Percentiles rank a stretch among this genome's conserved stretches.
Evolutionary conservation across 2,888 invertebrate species (phyloP).

Genomic region (Stictocephala bisonia): DNA sequence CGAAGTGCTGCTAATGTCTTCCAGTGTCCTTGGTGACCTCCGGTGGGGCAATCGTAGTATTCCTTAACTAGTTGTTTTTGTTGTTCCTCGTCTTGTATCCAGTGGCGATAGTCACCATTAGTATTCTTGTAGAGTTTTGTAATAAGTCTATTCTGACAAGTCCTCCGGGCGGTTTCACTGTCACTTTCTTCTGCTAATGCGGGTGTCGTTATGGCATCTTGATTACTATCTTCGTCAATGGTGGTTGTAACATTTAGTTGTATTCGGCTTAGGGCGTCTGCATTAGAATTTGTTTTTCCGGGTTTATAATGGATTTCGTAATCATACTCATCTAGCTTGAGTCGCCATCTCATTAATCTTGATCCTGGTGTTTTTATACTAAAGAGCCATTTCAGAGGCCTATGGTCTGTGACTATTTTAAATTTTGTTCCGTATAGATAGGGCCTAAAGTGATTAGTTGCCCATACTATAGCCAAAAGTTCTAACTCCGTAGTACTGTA

Average conservation of each 20-base stretch:
- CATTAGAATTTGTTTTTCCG: background rate
- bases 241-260: background rate
- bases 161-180: background rate
- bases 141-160: background rate
- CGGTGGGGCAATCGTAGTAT: background rate
- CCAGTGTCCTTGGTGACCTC: constrained; percentile 5
- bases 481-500: background rate
- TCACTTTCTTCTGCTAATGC: no score
- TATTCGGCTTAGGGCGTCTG: constrained; percentile 12
- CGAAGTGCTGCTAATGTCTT: background rate
- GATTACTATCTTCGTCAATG: no score
- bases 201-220: no score
- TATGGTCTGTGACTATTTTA: constrained; percentile 63
- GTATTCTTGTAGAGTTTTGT: background rate
- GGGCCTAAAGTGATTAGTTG: background rate
- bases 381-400: constrained; percentile 62
- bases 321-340: background rate
- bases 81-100: background rate
- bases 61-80: background rate
- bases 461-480: background rate
- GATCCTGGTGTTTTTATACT: constrained; percentile 9
- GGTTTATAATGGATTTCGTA: background rate
- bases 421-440: constrained; percentile 61
- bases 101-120: background rate
- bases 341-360: background rate